Evolutionary conservation across 2,113 vertebrate genomes (phyloP).

Genomic region (Melospiza melodia): DNA sequence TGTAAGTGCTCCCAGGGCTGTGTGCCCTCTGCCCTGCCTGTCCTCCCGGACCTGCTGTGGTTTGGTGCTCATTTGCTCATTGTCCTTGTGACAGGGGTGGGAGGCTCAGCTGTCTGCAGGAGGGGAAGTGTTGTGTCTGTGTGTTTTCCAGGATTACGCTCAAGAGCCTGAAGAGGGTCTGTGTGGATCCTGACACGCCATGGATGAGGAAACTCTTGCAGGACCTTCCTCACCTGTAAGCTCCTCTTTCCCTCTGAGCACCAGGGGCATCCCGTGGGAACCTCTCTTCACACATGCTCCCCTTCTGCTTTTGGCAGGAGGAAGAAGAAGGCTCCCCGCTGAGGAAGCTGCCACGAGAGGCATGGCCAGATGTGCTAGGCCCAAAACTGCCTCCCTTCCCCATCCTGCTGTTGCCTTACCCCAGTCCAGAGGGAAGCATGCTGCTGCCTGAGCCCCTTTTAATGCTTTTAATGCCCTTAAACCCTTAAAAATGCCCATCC

Average conservation of each 20-base stretch:
- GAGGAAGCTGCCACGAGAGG: neutral
- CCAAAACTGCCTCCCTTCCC: neutral
- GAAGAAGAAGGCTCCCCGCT: neutral
- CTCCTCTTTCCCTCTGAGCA: fast-evolving
- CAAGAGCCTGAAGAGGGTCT: neutral
- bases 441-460: neutral
- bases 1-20: neutral
- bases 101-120: neutral
- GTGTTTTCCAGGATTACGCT: slow-evolving; percentile 33
- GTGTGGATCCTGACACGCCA: neutral
- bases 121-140: fast-evolving
- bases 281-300: fast-evolving
- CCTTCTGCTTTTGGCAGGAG: slow-evolving; percentile 28
- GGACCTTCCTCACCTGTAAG: slow-evolving; percentile 17
- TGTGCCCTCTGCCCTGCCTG: fast-evolving
- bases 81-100: fast-evolving
- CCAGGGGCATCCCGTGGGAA: fast-evolving
- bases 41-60: fast-evolving
- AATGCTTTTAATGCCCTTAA: neutral
- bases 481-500: neutral
- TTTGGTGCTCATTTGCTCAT: fast-evolving
- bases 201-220: slow-evolving; percentile 20
- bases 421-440: fast-evolving
- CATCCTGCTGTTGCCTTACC: neutral
- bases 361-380: neutral